Evolutionary conservation across 2,113 vertebrate genomes (phyloP).

Genomic region (Xenopus borealis): DNA sequence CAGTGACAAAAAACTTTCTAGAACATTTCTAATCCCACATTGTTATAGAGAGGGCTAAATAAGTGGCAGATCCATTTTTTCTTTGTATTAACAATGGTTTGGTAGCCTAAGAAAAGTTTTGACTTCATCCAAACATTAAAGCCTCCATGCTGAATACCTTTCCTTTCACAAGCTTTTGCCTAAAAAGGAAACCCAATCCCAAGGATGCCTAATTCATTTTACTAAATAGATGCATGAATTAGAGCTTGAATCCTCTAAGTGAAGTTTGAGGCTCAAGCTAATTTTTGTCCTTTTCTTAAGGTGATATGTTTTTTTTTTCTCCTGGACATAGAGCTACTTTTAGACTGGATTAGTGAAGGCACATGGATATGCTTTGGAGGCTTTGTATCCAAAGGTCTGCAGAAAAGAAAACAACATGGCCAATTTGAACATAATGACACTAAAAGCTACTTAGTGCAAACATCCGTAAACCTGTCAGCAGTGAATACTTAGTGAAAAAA

Average conservation of each 20-base stretch:
- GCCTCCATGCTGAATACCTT: slow-evolving; percentile 54
- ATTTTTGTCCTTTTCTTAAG: slow-evolving; percentile 59
- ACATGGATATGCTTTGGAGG: slow-evolving; percentile 59
- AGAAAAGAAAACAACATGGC: slow-evolving; percentile 63
- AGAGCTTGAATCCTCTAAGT: slow-evolving; percentile 54
- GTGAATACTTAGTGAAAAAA: slow-evolving; percentile 60
- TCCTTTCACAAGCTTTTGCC: slow-evolving; percentile 55
- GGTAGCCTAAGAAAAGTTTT: slow-evolving; percentile 57
- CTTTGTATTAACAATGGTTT: slow-evolving; percentile 51
- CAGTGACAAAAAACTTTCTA: neutral
- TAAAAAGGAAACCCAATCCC: slow-evolving; percentile 62
- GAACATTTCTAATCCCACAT: slow-evolving; percentile 54
- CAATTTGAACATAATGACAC: slow-evolving; percentile 61
- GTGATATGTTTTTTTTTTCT: slow-evolving; percentile 55
- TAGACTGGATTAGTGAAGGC: slow-evolving; percentile 61
- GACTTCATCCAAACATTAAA: slow-evolving; percentile 59
- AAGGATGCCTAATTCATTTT: slow-evolving; percentile 61
- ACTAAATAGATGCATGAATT: slow-evolving; percentile 59
- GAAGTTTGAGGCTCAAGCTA: slow-evolving; percentile 54
- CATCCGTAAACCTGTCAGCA: slow-evolving; percentile 67
- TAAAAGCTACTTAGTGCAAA: slow-evolving; percentile 71
- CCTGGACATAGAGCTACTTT: slow-evolving; percentile 58
- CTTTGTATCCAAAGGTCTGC: slow-evolving; percentile 61
- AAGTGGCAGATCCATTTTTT: slow-evolving; percentile 56
- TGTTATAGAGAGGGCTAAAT: slow-evolving; percentile 48